A percentile compares a stretch with the other conserved stretches of the same genome.
These are phyloP conservation scores for Lithophane ornitopus DNA, from an alignment of 2,888 invertebrate genomes.

Conservation along the genomic window DNA sequence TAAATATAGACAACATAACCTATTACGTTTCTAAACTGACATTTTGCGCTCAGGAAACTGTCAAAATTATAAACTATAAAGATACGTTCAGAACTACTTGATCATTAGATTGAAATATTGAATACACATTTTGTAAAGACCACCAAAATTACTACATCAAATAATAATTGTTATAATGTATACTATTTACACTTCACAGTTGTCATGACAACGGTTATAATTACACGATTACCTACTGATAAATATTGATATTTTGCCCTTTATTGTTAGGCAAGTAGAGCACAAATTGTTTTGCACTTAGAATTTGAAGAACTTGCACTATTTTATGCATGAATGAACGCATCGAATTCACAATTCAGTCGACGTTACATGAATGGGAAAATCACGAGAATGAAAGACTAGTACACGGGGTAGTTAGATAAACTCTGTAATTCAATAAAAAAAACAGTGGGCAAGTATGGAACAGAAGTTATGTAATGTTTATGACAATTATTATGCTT, in stretches of 20 bases:
- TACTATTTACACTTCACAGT: constrained; percentile 48
- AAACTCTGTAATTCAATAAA: constrained; percentile 18
- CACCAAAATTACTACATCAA: not conserved
- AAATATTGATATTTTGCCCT: not conserved
- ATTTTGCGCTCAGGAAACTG: constrained; percentile 73
- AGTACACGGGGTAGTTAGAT: not conserved
- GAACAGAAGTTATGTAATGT: constrained; percentile 35
- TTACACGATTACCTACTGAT: not conserved
- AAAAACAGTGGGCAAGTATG: constrained; percentile 27
- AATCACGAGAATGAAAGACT: not conserved
- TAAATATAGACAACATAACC: constrained; percentile 87
- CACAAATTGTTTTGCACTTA: constrained; percentile 1
- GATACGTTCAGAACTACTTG: constrained; percentile 57
- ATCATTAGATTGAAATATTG: not conserved
- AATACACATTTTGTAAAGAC: not conserved
- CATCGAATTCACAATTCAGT: constrained; percentile 4
- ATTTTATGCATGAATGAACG: constrained; percentile 26
- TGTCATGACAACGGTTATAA: constrained; percentile 55
- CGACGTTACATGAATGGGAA: not conserved
- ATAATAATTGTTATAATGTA: constrained; percentile 4
- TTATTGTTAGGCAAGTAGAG: fast-evolving
- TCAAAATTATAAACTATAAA: constrained; percentile 64
- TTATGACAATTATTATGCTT: constrained; percentile 56
- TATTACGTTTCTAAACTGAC: constrained; percentile 77
- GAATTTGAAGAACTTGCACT: not conserved